These are phyloP conservation scores for Hypotaenidia philippensis DNA, from an alignment of 2,797 vertebrate species.

Conservation along the genomic window DNA sequence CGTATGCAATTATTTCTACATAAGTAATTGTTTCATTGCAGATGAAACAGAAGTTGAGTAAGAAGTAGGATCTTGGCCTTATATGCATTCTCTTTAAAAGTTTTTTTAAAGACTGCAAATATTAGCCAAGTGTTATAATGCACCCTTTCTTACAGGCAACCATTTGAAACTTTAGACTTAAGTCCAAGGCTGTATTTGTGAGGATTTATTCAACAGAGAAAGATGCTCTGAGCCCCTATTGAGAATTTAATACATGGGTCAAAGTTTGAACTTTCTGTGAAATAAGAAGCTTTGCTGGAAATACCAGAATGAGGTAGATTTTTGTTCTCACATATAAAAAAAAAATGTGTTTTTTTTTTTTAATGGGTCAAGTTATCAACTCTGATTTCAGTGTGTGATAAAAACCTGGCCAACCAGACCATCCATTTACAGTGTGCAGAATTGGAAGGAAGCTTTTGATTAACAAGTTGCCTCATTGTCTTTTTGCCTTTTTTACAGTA, in stretches of 20 bases:
- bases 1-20: neutral
- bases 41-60: neutral
- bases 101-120: slow-evolving; percentile 17
- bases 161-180: slow-evolving; percentile 49
- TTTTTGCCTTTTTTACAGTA: neutral
- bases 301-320: slow-evolving; percentile 27
- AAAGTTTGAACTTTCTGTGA: slow-evolving; percentile 62
- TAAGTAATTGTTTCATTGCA: neutral
- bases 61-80: neutral
- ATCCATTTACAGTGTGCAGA: neutral
- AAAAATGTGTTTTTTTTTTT: slow-evolving; percentile 2
- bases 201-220: slow-evolving; percentile 63
- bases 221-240: slow-evolving; percentile 23
- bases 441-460: neutral
- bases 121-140: slow-evolving; percentile 31
- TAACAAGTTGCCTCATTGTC: slow-evolving; percentile 1
- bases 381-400: slow-evolving; percentile 32
- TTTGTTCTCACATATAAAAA: slow-evolving; percentile 46
- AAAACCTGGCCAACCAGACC: neutral
- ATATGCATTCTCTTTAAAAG: neutral
- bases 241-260: slow-evolving; percentile 57
- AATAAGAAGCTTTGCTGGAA: slow-evolving; percentile 60
- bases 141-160: slow-evolving; percentile 13
- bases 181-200: slow-evolving; percentile 29
- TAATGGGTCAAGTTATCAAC: neutral